Evolutionary conservation across 2,797 vertebrate species (phyloP).

Genomic region (Molossus alvarezi): DNA sequence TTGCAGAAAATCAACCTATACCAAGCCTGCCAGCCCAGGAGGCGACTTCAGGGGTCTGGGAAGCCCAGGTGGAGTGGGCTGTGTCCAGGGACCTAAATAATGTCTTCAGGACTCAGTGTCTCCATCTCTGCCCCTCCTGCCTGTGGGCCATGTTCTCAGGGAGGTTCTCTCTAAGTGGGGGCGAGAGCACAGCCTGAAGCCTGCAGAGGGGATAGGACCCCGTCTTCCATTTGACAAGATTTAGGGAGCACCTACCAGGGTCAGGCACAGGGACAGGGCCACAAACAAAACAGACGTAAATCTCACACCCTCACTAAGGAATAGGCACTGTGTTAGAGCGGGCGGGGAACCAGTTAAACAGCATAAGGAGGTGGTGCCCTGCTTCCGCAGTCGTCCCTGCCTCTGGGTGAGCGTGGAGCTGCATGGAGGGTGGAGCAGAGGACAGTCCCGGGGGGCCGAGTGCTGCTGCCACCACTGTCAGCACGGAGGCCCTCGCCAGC

Average conservation of each 20-base stretch:
- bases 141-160: neutral
- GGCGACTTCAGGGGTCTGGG: neutral
- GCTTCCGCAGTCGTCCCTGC: neutral
- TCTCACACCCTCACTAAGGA: neutral
- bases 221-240: neutral
- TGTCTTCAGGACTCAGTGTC: neutral
- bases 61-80: no score
- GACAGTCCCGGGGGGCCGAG: neutral
- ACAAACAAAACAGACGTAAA: slow-evolving; percentile 35
- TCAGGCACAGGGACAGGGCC: neutral
- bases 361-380: neutral
- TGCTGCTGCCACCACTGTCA: neutral
- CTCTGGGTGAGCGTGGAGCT: neutral
- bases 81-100: neutral
- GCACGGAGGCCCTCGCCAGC: neutral
- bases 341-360: neutral
- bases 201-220: neutral
- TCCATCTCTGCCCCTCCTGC: neutral
- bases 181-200: neutral
- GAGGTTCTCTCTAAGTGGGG: accelerated
- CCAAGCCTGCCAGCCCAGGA: neutral
- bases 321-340: neutral
- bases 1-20: neutral
- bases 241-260: neutral
- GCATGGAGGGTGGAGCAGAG: neutral